Conservation (phyloP, 2,797 vertebrate species). For the Sebastes matsubarae region DNA sequence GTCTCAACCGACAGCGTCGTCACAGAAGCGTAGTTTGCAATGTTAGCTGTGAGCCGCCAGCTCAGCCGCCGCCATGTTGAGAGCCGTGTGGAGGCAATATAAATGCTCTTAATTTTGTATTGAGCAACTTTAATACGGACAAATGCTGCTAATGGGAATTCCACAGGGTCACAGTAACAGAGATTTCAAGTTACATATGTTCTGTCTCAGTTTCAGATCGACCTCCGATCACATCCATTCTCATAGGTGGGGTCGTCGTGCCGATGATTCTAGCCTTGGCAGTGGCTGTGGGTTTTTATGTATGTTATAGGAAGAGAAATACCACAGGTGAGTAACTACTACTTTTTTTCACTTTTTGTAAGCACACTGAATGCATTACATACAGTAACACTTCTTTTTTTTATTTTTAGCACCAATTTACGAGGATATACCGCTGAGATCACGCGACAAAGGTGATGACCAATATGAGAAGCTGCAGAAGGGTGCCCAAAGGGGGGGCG, state of each 20-base stretch:
- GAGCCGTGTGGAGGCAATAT: too few relatives aligned
- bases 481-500: not conserved
- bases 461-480: not conserved
- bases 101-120: too few relatives aligned
- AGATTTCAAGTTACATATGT: not conserved
- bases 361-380: not conserved
- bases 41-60: too few relatives aligned
- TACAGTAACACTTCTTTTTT: not conserved
- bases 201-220: constrained; percentile 22
- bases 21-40: too few relatives aligned
- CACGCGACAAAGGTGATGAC: not conserved
- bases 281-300: accelerated
- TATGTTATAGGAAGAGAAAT: not conserved
- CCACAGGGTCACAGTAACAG: not conserved
- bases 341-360: not conserved
- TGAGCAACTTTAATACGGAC: not conserved
- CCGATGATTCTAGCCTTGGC: accelerated
- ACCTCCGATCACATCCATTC: accelerated
- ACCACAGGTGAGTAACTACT: constrained; percentile 18
- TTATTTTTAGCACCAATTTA: constrained; percentile 28
- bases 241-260: accelerated
- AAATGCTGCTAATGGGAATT: not conserved
- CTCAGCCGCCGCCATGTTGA: too few relatives aligned
- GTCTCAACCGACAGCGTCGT: too few relatives aligned
- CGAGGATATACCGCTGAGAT: constrained; percentile 14